Base-by-base conservation (phyloP, 2,797 vertebrate genomes). In the Champsocephalus gunnari region DNA sequence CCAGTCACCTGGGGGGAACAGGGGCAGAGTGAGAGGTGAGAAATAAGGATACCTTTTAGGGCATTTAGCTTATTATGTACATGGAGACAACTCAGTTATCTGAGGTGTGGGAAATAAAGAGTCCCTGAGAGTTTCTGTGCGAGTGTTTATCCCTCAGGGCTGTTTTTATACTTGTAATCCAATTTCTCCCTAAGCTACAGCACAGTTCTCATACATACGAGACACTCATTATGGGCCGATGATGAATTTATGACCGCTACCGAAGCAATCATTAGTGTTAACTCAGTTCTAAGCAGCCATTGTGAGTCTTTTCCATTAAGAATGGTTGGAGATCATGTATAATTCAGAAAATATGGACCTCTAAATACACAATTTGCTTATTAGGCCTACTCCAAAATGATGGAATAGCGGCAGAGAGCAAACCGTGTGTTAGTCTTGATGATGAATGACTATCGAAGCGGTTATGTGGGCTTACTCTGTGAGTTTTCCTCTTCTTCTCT, bases 401-500 rank as follows among this genome's bases (percentile, higher is more conserved):
- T 12, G 14, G 17, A 55, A 17, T 1, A 49, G 16, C 65, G 28
- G 43, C 66, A 44, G n/a, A 19, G n/a, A 21, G 9, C 19, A 59
- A 47, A 41, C 34, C 8, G 34, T 5, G 16, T 4, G 2, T 50
- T 41, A 28, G 57, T 50, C 47, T 8, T 43, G 14, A 14, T 48
- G 34, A 59, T 12, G 14, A 24, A 14, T 24, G 6, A 47, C 44
- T 44, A 8, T 43, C 5, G 19, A 45, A 34, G 54, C 28, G 13
- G 48, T 47, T 3, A n/a, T 9, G 1, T 1, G 12, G 17, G 1
- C 76, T 95, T 93, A 98, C 97, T 97, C 89, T 97, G 97, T 0
- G 92, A 79, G 84, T 96, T 98, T 87, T 98, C 97, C 90, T 98
- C 97, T 77, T 98, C 97, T 84, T 98, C 97, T 75, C 97, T 95